Evolutionary conservation across 2,113 vertebrate genomes (phyloP), one percentile per base, ranked within the genome.

Genomic region (Crypturellus undulatus): DNA sequence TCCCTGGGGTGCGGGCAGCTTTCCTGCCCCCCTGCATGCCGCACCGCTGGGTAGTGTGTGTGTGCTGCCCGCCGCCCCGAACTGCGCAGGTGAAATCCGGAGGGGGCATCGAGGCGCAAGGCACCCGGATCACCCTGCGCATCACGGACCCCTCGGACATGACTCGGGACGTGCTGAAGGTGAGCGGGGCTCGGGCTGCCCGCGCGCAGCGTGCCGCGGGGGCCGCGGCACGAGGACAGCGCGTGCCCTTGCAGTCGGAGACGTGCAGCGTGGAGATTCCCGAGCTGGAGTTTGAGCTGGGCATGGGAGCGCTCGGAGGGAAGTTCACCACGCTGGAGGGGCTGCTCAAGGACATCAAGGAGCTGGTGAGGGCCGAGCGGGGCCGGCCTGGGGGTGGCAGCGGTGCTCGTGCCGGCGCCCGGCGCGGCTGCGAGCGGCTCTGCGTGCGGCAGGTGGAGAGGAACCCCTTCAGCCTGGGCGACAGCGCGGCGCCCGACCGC

Each of bases 301-400:
- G 99, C 7, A 99, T 99, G 99, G 99, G 98, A 6, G 98, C 98
- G 0, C 91, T 99, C 1, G 98, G 98, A 0, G 99, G 99, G 2
- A 99, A 99, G 87, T 99, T 99, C 96, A 99, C 99, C 52, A 99
- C 99, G 0, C 87, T 99, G 75, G 99, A 99, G 90, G 99, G 99
- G 40, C 97, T 99, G 42, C 97, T 99, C 78, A 98, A 97, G 51
- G 99, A 99, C 92, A 98, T 99, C 90, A 97, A 97, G n/a, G 98
- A 99, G 3, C 96, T 99, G 97, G 98, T 99, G 94, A 98, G 43
- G 12, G 43, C 43, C n/a, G n/a, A n/a, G n/a, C n/a, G n/a, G n/a
- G n/a, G n/a, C n/a, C n/a, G n/a, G n/a, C n/a, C n/a, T n/a, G n/a
- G n/a, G n/a, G n/a, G n/a, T n/a, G n/a, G n/a, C n/a, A n/a, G n/a